phyloP scores from a whole-genome alignment of 1,140 invertebrate genomes.

The Drosophila albomicans region DNA sequence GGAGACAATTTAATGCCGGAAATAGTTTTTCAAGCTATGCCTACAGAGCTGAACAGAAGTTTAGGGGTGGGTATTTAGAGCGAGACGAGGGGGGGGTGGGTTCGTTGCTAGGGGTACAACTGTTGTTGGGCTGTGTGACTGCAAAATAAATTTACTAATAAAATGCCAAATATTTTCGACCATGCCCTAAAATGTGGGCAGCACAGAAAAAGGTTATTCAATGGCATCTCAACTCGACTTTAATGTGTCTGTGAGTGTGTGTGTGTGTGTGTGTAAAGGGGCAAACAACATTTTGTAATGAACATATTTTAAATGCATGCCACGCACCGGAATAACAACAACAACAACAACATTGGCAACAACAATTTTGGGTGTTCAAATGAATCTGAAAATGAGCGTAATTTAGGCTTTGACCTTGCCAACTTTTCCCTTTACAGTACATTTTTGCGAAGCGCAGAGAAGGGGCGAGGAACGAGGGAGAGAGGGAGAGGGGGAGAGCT shows the following conservation, averaged over 20 bases:
- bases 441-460: background rate
- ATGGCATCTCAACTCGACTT: constrained; percentile 1
- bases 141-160: constrained; percentile 72
- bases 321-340: constrained; percentile 52
- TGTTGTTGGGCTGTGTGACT: constrained; percentile 27
- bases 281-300: constrained; percentile 66
- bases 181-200: background rate
- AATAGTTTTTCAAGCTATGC: constrained; percentile 62
- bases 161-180: constrained; percentile 57
- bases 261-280: constrained; percentile 33
- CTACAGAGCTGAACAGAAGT: background rate
- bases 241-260: constrained; percentile 12
- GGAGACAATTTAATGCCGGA: constrained; percentile 67
- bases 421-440: constrained; percentile 47
- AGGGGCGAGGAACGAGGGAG: too few relatives aligned
- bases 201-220: constrained; percentile 21
- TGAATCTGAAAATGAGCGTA: constrained; percentile 72
- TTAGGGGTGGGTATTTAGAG: background rate
- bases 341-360: constrained; percentile 35
- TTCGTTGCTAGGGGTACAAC: background rate
- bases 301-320: constrained; percentile 76
- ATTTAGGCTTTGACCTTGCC: constrained; percentile 66
- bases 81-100: background rate
- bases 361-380: constrained; percentile 51
- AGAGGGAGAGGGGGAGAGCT: background rate